These are phyloP conservation scores for Metacarcinus magister DNA, from an alignment of 2,888 invertebrate species.

Conservation along the genomic window DNA sequence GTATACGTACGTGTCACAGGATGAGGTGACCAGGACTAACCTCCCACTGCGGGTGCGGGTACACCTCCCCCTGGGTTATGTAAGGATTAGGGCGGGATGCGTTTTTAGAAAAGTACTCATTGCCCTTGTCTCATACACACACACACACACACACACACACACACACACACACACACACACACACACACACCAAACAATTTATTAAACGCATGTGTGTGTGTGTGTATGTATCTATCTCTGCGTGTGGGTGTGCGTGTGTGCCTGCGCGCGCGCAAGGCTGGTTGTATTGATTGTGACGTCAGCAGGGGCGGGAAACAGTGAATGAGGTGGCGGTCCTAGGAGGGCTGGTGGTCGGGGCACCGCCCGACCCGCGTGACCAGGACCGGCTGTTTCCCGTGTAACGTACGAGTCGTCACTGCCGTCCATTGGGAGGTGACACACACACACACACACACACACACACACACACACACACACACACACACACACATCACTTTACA, in stretches of 20 bases:
- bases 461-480: too few species aligned
- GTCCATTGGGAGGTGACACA: background rate
- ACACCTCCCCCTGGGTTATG: background rate
- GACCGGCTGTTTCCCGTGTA: background rate
- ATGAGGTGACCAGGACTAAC: background rate
- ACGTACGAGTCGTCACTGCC: background rate
- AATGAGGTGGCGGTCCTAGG: background rate
- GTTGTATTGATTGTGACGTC: conserved; percentile 69
- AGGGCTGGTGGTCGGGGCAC: background rate
- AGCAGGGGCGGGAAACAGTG: conserved; percentile 50
- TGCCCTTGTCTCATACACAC: background rate
- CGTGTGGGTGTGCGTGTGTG: background rate
- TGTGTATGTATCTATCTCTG: background rate
- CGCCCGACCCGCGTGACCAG: conserved; percentile 4
- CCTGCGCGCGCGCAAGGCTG: conserved; percentile 2
- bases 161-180: too few species aligned
- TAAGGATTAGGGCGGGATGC: background rate
- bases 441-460: background rate
- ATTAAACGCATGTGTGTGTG: background rate
- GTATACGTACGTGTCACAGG: background rate
- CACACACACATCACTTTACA: too few species aligned
- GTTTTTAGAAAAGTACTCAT: background rate
- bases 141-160: too few species aligned
- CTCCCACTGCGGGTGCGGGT: background rate
- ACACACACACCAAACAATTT: too few species aligned